Conservation (phyloP, 2,113 vertebrate species). For the Laticauda colubrina region DNA sequence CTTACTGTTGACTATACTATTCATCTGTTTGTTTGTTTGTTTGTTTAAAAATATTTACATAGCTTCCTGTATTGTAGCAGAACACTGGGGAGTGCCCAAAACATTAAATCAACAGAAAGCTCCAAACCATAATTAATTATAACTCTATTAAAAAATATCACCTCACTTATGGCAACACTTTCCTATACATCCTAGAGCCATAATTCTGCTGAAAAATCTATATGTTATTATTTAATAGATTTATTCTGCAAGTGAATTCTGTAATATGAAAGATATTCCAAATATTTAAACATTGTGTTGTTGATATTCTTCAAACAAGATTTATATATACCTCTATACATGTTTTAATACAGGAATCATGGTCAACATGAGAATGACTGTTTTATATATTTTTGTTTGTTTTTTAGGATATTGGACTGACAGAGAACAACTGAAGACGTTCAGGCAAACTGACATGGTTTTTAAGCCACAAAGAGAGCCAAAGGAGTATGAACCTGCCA, state of each 20-base stretch:
- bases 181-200: neutral
- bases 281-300: constrained; percentile 33
- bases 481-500: constrained; percentile 69
- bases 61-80: neutral
- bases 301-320: constrained; percentile 30
- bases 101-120: neutral
- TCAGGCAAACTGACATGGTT: constrained; percentile 73
- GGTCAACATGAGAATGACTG: constrained; percentile 28
- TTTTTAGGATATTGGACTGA: constrained; percentile 85
- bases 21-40: neutral
- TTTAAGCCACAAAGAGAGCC: constrained; percentile 77
- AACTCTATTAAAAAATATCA: neutral
- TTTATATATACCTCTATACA: neutral
- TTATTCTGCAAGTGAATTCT: constrained; percentile 46
- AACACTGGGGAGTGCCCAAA: neutral
- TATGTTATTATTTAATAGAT: neutral
- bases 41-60: neutral
- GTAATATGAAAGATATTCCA: constrained; percentile 45
- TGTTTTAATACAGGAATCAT: constrained; percentile 40
- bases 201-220: neutral
- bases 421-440: constrained; percentile 84
- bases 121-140: neutral
- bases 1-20: neutral
- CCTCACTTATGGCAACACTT: neutral
- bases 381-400: constrained; percentile 36